These are phyloP conservation scores for Cichlasoma orientale DNA, from an alignment of 2,797 vertebrate species.

Conservation along the genomic window DNA sequence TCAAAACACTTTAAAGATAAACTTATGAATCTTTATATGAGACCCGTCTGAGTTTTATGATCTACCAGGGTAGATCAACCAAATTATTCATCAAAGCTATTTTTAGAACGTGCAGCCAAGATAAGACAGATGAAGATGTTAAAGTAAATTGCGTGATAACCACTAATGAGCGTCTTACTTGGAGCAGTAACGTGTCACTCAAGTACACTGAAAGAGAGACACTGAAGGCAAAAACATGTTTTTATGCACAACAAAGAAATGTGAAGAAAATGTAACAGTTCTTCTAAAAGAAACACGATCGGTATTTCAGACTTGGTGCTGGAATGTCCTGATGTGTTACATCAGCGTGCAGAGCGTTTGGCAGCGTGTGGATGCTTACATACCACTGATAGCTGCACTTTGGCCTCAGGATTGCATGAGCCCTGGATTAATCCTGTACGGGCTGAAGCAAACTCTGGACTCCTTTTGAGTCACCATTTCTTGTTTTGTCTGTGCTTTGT, in stretches of 20 bases:
- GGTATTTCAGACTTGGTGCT: neutral
- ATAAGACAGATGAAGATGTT: neutral
- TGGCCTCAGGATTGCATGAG: slow-evolving; percentile 19
- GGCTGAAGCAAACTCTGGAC: too few species aligned
- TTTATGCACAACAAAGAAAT: neutral
- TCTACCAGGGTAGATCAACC: neutral
- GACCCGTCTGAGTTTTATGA: neutral
- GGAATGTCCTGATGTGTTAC: neutral
- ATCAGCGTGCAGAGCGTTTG: neutral
- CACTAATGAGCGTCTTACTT: slow-evolving; percentile 12
- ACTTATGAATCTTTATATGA: slow-evolving; percentile 15
- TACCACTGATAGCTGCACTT: slow-evolving; percentile 8
- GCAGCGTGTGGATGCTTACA: slow-evolving; percentile 10
- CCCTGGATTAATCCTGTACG: too few species aligned
- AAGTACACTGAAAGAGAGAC: neutral
- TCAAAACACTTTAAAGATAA: slow-evolving; percentile 4
- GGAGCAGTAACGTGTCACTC: neutral
- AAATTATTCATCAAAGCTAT: slow-evolving; percentile 21
- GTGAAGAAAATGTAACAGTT: rapidly evolving
- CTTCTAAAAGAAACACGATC: neutral
- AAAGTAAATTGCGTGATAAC: neutral
- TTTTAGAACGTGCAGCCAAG: neutral
- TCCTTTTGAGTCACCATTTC: too few species aligned
- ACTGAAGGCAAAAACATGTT: neutral
- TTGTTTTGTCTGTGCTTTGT: too few species aligned